Evolutionary conservation across 2,888 invertebrate species (phyloP).

Genomic region (Drosophila siamana): DNA sequence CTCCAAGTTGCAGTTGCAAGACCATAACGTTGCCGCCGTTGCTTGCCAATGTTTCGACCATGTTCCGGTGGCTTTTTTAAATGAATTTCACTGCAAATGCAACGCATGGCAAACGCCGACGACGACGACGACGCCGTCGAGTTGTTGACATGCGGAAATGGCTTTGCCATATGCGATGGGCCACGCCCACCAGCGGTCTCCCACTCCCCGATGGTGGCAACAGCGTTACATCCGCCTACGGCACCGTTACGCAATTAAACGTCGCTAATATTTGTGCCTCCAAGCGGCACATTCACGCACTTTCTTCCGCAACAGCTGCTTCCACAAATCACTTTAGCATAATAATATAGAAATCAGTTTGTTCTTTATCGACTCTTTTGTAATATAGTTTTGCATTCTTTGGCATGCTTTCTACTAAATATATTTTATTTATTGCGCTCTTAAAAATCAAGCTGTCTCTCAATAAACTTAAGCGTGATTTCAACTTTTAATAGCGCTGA

Average conservation of each 20-base stretch:
- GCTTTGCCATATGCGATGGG: conserved; percentile 47
- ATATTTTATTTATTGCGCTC: no score
- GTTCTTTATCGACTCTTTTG: no score
- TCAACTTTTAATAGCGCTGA: neutral
- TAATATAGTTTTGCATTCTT: no score
- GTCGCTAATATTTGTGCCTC: conserved; percentile 7
- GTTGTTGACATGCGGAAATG: conserved; percentile 58
- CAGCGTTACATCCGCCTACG: conserved; percentile 43
- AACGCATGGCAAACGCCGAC: conserved; percentile 43
- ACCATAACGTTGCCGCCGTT: conserved; percentile 3
- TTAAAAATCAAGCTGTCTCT: no score
- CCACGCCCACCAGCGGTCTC: conserved; percentile 1
- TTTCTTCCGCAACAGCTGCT: conserved; percentile 31
- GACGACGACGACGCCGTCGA: neutral
- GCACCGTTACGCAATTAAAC: conserved; percentile 53
- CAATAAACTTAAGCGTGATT: no score
- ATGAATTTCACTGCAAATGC: conserved; percentile 36
- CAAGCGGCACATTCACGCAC: conserved; percentile 26
- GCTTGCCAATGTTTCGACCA: conserved; percentile 16
- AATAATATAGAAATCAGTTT: no score
- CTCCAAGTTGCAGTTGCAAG: conserved; percentile 14
- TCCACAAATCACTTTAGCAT: no score
- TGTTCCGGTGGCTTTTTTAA: conserved; percentile 37
- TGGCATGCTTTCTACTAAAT: no score
- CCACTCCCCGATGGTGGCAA: conserved; percentile 3